Conservation (phyloP, 2,113 vertebrate genomes). For the Apodemus speciosus region DNA sequence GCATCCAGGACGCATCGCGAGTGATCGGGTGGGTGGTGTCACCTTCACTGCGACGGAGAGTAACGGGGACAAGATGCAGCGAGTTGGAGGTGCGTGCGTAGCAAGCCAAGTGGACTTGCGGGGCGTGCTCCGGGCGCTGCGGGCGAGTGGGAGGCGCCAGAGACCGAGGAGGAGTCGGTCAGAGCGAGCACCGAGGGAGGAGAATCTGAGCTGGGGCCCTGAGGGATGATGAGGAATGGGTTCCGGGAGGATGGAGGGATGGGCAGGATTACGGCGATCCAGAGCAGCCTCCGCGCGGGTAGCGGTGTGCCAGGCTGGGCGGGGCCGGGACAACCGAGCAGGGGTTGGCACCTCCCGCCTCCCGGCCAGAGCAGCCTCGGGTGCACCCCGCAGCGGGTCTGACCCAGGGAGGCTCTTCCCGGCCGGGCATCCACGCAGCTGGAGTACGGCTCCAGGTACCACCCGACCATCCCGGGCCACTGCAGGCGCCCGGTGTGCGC, state of each 20-base stretch:
- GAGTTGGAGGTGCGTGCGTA: not conserved
- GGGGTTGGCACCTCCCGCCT: not conserved
- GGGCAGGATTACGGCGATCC: not conserved
- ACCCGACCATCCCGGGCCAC: not conserved
- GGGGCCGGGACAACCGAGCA: not conserved
- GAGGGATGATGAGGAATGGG: not conserved
- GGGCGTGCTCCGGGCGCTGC: not conserved
- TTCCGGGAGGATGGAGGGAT: not conserved
- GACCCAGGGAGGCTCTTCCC: not conserved
- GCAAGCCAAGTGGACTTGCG: not conserved
- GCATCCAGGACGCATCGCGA: not conserved
- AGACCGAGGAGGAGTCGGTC: not conserved
- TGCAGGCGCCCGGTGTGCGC: not conserved
- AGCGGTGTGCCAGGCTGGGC: not conserved
- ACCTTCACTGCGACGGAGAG: not conserved
- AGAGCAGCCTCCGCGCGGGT: not conserved
- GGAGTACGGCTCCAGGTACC: not conserved
- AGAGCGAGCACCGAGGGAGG: not conserved
- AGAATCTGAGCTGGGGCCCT: not conserved
- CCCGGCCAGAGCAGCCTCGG: not conserved
- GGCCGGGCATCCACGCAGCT: not conserved
- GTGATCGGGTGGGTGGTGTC: not conserved
- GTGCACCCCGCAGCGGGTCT: not conserved
- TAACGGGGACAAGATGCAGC: not conserved
- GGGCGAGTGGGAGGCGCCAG: not conserved